These are phyloP conservation scores for Hirundo rustica DNA, from an alignment of 2,797 vertebrate genomes.

Conservation along the genomic window DNA sequence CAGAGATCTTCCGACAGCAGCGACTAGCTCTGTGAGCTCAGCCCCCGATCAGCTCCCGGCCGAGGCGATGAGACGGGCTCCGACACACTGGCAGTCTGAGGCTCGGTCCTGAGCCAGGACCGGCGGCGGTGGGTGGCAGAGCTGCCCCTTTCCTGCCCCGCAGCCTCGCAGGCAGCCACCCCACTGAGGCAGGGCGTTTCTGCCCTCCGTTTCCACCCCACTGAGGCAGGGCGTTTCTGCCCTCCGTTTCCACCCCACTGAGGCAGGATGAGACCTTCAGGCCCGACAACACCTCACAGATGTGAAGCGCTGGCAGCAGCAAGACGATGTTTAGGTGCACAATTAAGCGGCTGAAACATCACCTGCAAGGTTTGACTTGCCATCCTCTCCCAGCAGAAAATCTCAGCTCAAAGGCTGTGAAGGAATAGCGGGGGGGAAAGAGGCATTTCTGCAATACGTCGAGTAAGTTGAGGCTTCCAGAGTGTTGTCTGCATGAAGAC, in stretches of 20 bases:
- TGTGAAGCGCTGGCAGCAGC: neutral
- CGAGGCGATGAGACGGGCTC: rapidly evolving
- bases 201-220: too few relatives aligned
- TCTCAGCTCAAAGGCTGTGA: rapidly evolving
- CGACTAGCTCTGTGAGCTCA: neutral
- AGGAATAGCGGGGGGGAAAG: rapidly evolving
- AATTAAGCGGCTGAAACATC: neutral
- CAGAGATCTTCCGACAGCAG: neutral
- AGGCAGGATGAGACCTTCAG: rapidly evolving
- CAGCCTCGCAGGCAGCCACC: neutral
- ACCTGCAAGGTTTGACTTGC: neutral
- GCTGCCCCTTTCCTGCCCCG: neutral
- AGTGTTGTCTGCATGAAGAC: neutral
- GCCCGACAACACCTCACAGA: neutral
- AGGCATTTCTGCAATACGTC: neutral
- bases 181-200: neutral
- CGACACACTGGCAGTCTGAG: neutral
- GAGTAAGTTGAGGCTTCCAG: neutral
- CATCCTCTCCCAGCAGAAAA: neutral
- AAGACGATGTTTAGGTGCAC: rapidly evolving
- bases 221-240: too few relatives aligned
- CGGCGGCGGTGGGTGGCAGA: neutral
- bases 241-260: rapidly evolving
- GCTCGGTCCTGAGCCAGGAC: neutral
- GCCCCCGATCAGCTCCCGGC: rapidly evolving